Evolutionary conservation across 2,888 invertebrate species (phyloP).

Genomic region (Sinopyrophorus schimmeli): DNA sequence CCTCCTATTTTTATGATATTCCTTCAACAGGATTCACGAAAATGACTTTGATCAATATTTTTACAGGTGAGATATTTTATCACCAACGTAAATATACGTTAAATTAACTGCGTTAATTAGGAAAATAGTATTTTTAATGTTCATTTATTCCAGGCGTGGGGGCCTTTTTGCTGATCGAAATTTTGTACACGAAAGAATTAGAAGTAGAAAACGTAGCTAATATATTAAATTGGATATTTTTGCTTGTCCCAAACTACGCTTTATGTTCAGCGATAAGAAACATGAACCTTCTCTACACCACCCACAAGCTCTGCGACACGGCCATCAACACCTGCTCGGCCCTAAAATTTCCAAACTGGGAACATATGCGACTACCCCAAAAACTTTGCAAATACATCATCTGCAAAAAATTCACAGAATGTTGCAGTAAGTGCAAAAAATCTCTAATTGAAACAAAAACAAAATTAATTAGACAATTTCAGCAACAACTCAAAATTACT

Average conservation of each 20-base stretch:
- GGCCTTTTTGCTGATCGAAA: constrained; percentile 69
- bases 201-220: constrained; percentile 62
- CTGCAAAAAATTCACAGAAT: constrained; percentile 4
- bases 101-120: constrained; percentile 3
- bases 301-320: constrained; percentile 21
- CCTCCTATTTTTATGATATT: constrained; percentile 68
- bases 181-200: constrained; percentile 65
- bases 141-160: constrained; percentile 66
- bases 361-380: neutral
- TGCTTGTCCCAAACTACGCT: constrained; percentile 72
- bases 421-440: constrained; percentile 17
- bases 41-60: constrained; percentile 70
- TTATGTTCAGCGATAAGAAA: constrained; percentile 58
- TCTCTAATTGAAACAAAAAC: neutral
- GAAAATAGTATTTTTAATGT: neutral
- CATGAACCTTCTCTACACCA: constrained; percentile 29
- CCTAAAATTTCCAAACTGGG: neutral
- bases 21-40: constrained; percentile 77
- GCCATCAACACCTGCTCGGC: constrained; percentile 28
- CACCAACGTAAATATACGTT: no score
- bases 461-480: no score
- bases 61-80: no score
- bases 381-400: constrained; percentile 2
- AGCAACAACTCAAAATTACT: constrained; percentile 53
- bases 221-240: constrained; percentile 66